phyloP scores from a whole-genome alignment of 1,140 invertebrate species.

The Daktulosphaira vitifoliae region DNA sequence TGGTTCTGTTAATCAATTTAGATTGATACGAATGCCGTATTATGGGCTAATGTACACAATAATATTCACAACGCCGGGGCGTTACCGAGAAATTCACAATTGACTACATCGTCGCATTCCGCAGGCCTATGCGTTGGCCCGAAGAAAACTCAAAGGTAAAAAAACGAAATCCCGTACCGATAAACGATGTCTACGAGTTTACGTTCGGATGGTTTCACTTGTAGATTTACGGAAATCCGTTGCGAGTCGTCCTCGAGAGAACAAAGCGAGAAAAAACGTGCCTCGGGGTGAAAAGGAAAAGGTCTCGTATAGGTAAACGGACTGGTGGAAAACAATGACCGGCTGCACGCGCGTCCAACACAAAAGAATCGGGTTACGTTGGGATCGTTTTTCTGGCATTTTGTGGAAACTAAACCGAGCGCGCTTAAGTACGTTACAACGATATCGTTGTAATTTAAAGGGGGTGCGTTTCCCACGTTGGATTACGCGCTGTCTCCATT shows the following conservation, averaged over 20 bases:
- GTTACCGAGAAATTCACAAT: conserved; percentile 11
- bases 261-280: not conserved
- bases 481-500: not conserved
- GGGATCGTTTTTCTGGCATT: conserved; percentile 26
- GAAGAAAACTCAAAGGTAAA: too few species aligned
- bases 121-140: too few species aligned
- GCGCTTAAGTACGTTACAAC: conserved; percentile 29
- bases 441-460: not conserved
- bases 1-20: conserved; percentile 34
- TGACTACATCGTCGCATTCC: conserved; percentile 9
- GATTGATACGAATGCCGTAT: conserved; percentile 34
- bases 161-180: too few species aligned
- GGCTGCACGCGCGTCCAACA: conserved; percentile 8
- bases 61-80: not conserved
- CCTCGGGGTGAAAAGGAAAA: not conserved
- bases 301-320: not conserved
- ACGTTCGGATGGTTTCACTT: too few species aligned
- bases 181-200: too few species aligned
- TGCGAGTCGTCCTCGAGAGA: too few species aligned
- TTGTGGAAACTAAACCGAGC: conserved; percentile 33
- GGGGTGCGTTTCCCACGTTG: conserved; percentile 10
- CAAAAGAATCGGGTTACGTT: conserved; percentile 29
- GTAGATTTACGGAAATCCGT: too few species aligned
- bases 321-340: conserved; percentile 28
- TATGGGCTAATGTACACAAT: conserved; percentile 27